These are phyloP conservation scores for Sciaenops ocellatus DNA, from an alignment of 2,797 vertebrate genomes.

Conservation along the genomic window DNA sequence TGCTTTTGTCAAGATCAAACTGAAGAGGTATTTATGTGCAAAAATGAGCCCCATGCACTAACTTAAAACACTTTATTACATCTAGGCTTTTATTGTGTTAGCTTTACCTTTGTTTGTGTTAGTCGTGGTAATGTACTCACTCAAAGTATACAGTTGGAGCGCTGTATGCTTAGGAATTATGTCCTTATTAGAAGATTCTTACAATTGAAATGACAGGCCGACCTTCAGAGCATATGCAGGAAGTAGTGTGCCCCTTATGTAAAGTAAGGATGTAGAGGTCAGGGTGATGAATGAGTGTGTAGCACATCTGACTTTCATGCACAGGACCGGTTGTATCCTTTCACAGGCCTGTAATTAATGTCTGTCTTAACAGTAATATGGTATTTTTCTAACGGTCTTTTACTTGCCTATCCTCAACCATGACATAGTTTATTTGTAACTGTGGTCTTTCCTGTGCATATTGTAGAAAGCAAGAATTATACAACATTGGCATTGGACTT, in stretches of 20 bases:
- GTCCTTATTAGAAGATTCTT: not conserved
- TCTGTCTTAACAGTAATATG: no score
- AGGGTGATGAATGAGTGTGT: not conserved
- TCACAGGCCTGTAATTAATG: not conserved
- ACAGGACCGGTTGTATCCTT: not conserved
- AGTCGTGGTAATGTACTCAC: not conserved
- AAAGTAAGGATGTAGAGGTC: not conserved
- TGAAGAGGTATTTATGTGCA: slow-evolving; percentile 6
- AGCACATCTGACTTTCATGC: not conserved
- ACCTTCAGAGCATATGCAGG: not conserved
- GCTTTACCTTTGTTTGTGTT: not conserved
- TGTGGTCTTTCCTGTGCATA: no score
- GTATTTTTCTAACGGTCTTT: no score
- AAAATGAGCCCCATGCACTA: slow-evolving; percentile 14
- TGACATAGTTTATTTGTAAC: no score
- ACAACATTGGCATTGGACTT: not conserved
- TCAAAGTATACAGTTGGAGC: not conserved
- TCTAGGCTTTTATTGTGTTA: not conserved
- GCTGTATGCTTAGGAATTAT: not conserved
- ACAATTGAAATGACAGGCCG: not conserved
- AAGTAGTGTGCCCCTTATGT: not conserved
- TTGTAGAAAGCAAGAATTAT: not conserved
- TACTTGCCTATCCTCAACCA: not conserved
- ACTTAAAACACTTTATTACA: slow-evolving; percentile 8
- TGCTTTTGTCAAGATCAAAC: slow-evolving; percentile 22